Base-by-base conservation (phyloP, 1,140 invertebrate genomes). In the Apis dorsata region DNA sequence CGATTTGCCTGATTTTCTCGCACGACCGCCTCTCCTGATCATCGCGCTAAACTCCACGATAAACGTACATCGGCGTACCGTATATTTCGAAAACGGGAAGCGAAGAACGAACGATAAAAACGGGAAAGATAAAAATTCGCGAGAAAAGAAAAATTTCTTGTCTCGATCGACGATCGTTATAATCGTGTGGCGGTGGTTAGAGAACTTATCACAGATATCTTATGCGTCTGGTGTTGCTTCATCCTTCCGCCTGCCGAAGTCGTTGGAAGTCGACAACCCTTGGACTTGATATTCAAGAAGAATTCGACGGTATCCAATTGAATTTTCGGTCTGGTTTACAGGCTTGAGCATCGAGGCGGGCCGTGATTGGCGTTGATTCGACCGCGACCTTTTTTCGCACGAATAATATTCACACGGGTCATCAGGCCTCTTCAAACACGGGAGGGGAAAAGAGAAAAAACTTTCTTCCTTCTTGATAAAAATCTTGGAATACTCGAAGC, bases 1-100 rank as follows among this genome's bases (percentile, higher is more conserved):
- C 88, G 88, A 89, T 89, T 89, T 88, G 87, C 79, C 80, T 86
- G 88, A 90, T 90, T 90, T 84, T 90, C 87, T 89, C 90, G 86
- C 90, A 90, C 90, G 89, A 81, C 77, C 88, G 88, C 86, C 59
- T 69, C 90, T 69, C 90, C 86, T 83, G 82, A 88, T 87, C 89
- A 24, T 86, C 84, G 49, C 69, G 77, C 77, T 86, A 88, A 86
- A 81, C 68, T 79, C 72, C 57, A 44, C 57, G 83, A 85, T 74
- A 65, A 82, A 76, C 28, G 28, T 34, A 4, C 73, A 17, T 79
- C 19, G n/a, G 74, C 81, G 78, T 51, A 34, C 55, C 49, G 73
- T 34, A 78, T 72, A 62, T 69, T 75, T 63, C 59, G 62, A 53
- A 68, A 85, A 81, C 71, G n/a, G n/a, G n/a, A n/a, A n/a, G n/a